phyloP scores from a whole-genome alignment of 2,888 invertebrate genomes.

The Pristionchus fissidentatus region DNA sequence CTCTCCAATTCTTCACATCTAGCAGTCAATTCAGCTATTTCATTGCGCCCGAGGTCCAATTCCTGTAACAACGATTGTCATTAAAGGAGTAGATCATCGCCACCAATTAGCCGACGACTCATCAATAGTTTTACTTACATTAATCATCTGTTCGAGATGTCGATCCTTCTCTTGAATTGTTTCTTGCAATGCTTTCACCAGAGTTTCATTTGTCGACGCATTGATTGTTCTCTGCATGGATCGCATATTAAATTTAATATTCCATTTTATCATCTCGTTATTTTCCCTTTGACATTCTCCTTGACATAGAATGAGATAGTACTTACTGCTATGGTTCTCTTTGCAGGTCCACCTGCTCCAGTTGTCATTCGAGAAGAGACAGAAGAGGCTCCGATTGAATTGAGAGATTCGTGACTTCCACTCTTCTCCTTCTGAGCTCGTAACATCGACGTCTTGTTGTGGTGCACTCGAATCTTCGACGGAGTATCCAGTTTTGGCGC shows the following conservation, averaged over 20 bases:
- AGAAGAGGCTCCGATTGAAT: constrained; percentile 84
- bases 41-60: constrained; percentile 84
- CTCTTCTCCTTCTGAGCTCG: constrained; percentile 54
- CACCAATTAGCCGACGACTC: not conserved
- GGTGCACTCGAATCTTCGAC: constrained; percentile 53
- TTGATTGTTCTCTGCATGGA: constrained; percentile 13
- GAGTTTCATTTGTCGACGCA: constrained; percentile 27
- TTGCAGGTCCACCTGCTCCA: constrained; percentile 1
- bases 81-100: not conserved
- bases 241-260: not conserved
- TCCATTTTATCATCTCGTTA: not conserved
- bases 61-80: not conserved
- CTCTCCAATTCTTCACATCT: constrained; percentile 39
- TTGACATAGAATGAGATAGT: not conserved
- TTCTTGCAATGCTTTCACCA: constrained; percentile 81
- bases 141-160: constrained; percentile 91
- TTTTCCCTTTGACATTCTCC: not conserved
- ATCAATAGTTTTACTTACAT: constrained; percentile 84
- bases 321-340: constrained; percentile 21
- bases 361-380: constrained; percentile 53
- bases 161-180: constrained; percentile 92
- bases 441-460: constrained; percentile 65
- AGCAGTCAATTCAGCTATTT: constrained; percentile 83
- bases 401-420: constrained; percentile 87
- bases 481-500: constrained; percentile 38